Base-by-base conservation (phyloP, 2,113 vertebrate genomes). In the Nothobranchius furzeri region DNA sequence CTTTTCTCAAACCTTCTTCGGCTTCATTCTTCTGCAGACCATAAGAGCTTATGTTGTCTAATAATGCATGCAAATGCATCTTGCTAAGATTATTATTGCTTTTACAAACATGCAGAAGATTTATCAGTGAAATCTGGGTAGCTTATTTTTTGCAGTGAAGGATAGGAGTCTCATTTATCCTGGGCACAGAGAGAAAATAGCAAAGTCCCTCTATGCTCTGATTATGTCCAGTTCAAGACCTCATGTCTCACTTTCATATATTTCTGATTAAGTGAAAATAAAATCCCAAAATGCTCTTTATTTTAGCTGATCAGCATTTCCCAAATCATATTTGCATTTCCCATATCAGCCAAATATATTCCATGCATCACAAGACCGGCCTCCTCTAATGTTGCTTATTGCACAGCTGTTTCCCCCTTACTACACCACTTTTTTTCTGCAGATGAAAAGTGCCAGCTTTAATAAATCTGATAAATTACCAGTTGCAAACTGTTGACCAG, bases 401-500 rank as follows among this genome's bases (percentile, higher is more conserved):
- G 66, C 73, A 80, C 78, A 87, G 82, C 86, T 88, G 84, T 59
- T 60, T 86, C 78, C 52, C 47, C 78, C 84, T 82, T 61, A 87
- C 75, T 50, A 6, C 36, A 65, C 82, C 80, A 77, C 73, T 78
- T 88, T 69, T 40, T 75, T 58, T 73, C 61, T 75, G 66, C 69
- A 63, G 72, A 65, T 72, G 65, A 75, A 83, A 83, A 78, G 51
- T 84, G 78, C 70, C 79, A 47, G 70, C 70, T 60, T 67, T 82
- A 81, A 81, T 85, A 82, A 79, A 84, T 77, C 81, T 81, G 76
- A 88, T 87, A 73, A 87, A 87, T 88, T 74, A 86, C 80, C 58
- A 70, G 60, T 48, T 64, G 73, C 65, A 83, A 84, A 85, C 60
- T 88, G 88, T 86, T 84, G 84, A 88, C 73, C 74, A 78, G 60